phyloP scores from a whole-genome alignment of 1,140 invertebrate species.

The Asobara japonica region DNA sequence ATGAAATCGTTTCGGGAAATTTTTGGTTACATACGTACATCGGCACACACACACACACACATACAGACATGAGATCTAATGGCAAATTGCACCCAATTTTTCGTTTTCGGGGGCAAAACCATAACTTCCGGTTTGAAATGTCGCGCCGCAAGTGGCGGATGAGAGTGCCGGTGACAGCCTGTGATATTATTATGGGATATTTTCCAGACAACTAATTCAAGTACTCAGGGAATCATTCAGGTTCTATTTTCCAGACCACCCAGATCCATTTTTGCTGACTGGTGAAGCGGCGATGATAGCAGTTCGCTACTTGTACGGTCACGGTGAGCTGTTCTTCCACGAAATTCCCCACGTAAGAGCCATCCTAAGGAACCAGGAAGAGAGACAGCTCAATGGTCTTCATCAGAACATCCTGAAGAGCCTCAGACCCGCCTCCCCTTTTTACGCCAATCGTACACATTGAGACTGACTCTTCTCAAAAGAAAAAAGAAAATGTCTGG shows the following conservation, averaged over 20 bases:
- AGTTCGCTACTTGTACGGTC: slow-evolving; percentile 63
- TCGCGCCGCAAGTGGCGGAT: no score
- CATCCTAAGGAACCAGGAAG: slow-evolving; percentile 69
- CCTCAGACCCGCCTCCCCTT: slow-evolving; percentile 69
- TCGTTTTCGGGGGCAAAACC: no score
- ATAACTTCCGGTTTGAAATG: no score
- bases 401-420: slow-evolving; percentile 69
- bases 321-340: slow-evolving; percentile 71
- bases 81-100: no score
- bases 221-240: background rate
- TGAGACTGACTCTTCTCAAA: background rate
- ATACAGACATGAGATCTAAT: no score
- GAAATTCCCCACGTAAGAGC: slow-evolving; percentile 73
- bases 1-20: no score
- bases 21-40: no score
- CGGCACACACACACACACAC: no score
- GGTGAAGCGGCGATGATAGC: slow-evolving; percentile 67
- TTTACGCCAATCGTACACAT: slow-evolving; percentile 55
- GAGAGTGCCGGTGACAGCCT: no score
- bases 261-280: slow-evolving; percentile 67
- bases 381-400: slow-evolving; percentile 69
- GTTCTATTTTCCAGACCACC: slow-evolving; percentile 42
- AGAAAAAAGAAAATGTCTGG: no score
- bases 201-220: no score
- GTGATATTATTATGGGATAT: no score